Base-by-base conservation (phyloP, 2,888 invertebrate species). In the Furcula furcula region DNA sequence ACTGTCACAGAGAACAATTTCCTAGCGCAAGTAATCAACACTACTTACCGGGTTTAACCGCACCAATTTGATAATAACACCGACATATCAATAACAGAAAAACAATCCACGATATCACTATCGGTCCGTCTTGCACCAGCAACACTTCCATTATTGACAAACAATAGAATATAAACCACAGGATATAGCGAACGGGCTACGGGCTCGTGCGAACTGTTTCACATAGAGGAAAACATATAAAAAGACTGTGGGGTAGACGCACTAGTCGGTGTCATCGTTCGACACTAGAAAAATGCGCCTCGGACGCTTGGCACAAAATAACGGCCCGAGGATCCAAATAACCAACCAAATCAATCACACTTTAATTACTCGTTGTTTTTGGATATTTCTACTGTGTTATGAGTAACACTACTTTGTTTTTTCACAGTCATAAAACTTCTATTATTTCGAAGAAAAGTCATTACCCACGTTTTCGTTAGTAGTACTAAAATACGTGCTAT, bases 231-330 rank as follows among this genome's bases (percentile, higher is more conserved):
- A 40, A 37, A 29, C 19, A 30, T 6, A 40, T 25, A 44, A 62
- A 62, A 62, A 52, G 28, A 18, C 45, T 73, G 76, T 68, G 79
- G 69, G 84, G 83, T 81, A 77, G 78, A 68, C 65, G 68, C 48
- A 56, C 78, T 67, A 73, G 9, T 66, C 81, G 76, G 71, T 84
- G 85, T 85, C 84, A 85, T 76, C 72, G 71, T 69, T 66, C 78
- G 84, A 77, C 81, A 73, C 76, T 61, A 71, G 63, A 83, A 81
- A 75, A 76, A 83, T 80, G 80, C 76, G 79, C 65, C 55, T 65
- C 56, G 64, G 45, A n/a, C n/a, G 77, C 65, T 85, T 85, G 86
- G 87, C 87, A 85, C 75, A 69, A 62, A n/a, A n/a, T n/a, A n/a
- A n/a, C n/a, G n/a, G 78, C 76, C 70, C 75, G 50, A 48, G 73